Base-by-base conservation (phyloP, 2,888 invertebrate species). In the Trissolcus japonicus region DNA sequence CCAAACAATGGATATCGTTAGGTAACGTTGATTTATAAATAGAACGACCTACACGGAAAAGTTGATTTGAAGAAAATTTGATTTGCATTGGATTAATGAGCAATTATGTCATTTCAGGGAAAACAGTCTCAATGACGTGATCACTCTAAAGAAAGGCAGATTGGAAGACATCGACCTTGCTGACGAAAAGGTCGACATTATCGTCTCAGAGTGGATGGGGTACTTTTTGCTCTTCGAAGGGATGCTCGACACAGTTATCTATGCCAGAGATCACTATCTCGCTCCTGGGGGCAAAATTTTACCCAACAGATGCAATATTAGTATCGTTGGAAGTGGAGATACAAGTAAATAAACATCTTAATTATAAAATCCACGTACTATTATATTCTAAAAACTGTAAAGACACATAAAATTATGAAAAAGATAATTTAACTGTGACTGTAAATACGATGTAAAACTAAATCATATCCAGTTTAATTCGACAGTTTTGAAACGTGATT, bases 181-280 rank as follows among this genome's bases (percentile, higher is more conserved):
- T 0, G 90, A 91, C 43, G 93, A 94, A 66, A 94, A 95, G 89
- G 95, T 95, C 43, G 98, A 99, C 88, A 93, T 98, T 4, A 96
- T 99, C 80, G 94, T 99, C 2, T 98, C 98, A 0, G 98, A 99
- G 89, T 99, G 98, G 98, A 99, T 99, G 98, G 98, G 98, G 0
- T 99, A 99, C 88, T 98, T 98, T 88, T 91, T 99, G 48, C 90
- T 98, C 1, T 98, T 96, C 89, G 98, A 99, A 90, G 98, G 97
- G 53, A 99, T 99, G 98, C 88, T 98, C 73, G 98, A 98, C 86
- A 96, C 96, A 86, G 94, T 98, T 11, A 93, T 99, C 79, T 95
- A 94, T 88, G 96, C 97, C 0, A 92, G 97, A 83, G 94, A 98
- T 83, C 92, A 94, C 81, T 95, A 93, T 88, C 91, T 98, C 6